Conservation (phyloP, 2,888 invertebrate species). For the Caenorhabditis sp. region DNA sequence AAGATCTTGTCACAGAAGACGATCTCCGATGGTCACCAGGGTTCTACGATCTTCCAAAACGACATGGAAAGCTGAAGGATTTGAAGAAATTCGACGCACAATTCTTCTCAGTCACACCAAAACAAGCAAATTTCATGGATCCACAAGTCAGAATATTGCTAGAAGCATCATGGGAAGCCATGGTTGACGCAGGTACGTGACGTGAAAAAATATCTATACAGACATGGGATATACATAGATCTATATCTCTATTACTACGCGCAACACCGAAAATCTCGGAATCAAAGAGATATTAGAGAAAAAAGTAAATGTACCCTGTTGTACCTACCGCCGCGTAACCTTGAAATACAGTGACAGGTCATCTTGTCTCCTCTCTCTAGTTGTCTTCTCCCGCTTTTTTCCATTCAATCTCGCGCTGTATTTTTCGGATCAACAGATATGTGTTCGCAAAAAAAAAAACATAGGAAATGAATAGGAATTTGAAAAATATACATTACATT, state of each 20-base stretch:
- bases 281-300: conserved; percentile 13
- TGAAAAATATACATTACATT: not conserved
- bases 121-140: conserved; percentile 80
- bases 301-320: conserved; percentile 19
- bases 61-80: conserved; percentile 74
- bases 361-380: conserved; percentile 1
- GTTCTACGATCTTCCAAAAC: conserved; percentile 73
- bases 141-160: conserved; percentile 89
- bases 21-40: conserved; percentile 85
- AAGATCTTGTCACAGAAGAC: conserved; percentile 92
- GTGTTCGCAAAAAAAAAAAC: not conserved
- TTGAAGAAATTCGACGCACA: conserved; percentile 73
- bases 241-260: not conserved
- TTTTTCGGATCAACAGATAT: not conserved
- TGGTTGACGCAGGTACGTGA: conserved; percentile 83
- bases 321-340: conserved; percentile 33
- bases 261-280: too few species aligned
- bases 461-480: not conserved
- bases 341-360: conserved; percentile 14
- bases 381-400: not conserved
- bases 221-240: too few species aligned
- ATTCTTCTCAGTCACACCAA: conserved; percentile 71
- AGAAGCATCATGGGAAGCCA: conserved; percentile 89
- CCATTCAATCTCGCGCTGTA: too few species aligned
- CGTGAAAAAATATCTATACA: too few species aligned